Evolutionary conservation across 1,140 invertebrate species (phyloP).

Genomic region (Octopus sinensis): DNA sequence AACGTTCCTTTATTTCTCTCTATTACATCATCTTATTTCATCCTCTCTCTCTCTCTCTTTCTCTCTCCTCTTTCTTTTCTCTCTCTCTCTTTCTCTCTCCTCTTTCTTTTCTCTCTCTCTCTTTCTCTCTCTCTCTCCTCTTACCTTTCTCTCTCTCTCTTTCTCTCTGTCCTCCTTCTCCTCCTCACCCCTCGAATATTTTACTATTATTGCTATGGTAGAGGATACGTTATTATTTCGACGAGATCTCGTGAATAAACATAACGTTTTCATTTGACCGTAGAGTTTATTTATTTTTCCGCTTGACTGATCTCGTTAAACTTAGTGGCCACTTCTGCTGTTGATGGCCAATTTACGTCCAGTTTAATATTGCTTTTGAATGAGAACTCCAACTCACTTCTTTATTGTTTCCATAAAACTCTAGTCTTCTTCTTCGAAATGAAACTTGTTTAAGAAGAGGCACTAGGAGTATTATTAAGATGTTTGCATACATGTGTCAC

Average conservation of each 20-base stretch:
- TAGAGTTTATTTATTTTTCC: background rate
- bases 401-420: constrained; percentile 8
- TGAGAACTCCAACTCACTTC: background rate
- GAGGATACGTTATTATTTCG: background rate
- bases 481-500: background rate
- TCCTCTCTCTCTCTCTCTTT: background rate
- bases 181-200: too few species aligned
- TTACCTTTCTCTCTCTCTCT: background rate
- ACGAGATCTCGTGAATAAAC: background rate
- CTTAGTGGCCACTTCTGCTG: background rate
- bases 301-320: background rate
- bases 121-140: background rate
- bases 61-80: background rate
- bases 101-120: background rate
- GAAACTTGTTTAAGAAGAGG: background rate
- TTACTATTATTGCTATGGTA: too few species aligned
- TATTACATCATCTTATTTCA: background rate
- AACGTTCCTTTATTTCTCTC: background rate
- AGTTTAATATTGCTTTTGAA: background rate
- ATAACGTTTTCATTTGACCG: background rate
- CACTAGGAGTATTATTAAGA: background rate
- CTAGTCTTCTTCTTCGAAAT: background rate
- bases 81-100: background rate
- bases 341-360: background rate
- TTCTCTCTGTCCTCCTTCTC: too few species aligned